These are phyloP conservation scores for Neodiprion fabricii DNA, from an alignment of 1,140 invertebrate genomes.

Conservation along the genomic window DNA sequence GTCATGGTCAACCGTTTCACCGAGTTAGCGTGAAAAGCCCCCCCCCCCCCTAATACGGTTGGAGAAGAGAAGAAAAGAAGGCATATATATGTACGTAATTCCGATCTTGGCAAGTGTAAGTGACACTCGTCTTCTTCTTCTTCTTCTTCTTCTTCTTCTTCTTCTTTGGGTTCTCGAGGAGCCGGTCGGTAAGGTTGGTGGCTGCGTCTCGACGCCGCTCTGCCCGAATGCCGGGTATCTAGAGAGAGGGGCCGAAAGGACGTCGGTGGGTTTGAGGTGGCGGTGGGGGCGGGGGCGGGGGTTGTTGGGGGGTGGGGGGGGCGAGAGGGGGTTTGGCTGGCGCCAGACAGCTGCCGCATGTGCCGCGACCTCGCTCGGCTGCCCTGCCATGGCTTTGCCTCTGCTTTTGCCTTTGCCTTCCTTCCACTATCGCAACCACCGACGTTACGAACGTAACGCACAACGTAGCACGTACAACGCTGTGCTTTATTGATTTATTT, in stretches of 20 bases:
- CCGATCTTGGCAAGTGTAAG: too few species aligned
- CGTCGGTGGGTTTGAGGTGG: background rate
- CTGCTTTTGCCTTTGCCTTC: background rate
- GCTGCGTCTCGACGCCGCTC: background rate
- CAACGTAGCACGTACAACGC: too few species aligned
- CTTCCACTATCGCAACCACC: background rate
- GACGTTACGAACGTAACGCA: background rate
- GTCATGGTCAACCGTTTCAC: too few species aligned
- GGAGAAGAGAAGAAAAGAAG: too few species aligned
- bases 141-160: slow-evolving; percentile 9
- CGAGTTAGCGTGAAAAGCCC: too few species aligned
- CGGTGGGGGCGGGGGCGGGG: slow-evolving; percentile 20
- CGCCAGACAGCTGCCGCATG: slow-evolving; percentile 48
- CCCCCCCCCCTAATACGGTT: too few species aligned
- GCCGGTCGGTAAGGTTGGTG: slow-evolving; percentile 10
- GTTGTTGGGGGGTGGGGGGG: slow-evolving; percentile 42
- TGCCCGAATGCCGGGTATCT: background rate
- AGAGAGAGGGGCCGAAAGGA: background rate
- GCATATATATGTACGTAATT: too few species aligned
- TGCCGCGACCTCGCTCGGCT: slow-evolving; percentile 46
- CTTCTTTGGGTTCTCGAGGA: slow-evolving; percentile 25
- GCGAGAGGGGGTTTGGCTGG: slow-evolving; percentile 41
- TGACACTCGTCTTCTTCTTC: slow-evolving; percentile 17
- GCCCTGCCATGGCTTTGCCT: background rate
- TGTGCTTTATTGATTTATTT: too few species aligned